A percentile compares a stretch with the other conserved stretches of the same genome.
These are phyloP conservation scores for Diadumene lineata DNA, from an alignment of 92 coral and sea anemone genomes.

Conservation along the genomic window DNA sequence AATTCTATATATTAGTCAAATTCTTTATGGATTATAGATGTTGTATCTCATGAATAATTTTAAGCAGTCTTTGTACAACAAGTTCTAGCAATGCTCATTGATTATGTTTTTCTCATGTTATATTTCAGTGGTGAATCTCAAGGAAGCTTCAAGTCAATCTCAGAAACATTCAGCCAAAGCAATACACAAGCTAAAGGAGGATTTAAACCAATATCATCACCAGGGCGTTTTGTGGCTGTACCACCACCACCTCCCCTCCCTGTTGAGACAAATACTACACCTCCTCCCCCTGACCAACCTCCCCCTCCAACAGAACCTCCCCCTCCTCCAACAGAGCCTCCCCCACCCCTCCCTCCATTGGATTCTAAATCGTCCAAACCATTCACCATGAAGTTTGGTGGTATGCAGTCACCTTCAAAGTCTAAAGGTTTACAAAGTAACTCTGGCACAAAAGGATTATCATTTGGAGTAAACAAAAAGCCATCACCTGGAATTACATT, in stretches of 20 bases:
- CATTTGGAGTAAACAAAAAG: conserved; percentile 74
- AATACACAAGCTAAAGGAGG: conserved; percentile 55
- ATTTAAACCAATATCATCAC: conserved; percentile 63
- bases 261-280: conserved; percentile 25
- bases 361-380: conserved; percentile 55
- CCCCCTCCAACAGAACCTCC: conserved; percentile 32
- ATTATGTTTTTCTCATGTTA: no score
- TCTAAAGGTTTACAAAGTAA: conserved; percentile 10
- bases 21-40: no score
- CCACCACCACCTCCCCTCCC: conserved; percentile 61
- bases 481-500: conserved; percentile 50
- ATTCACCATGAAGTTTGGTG: conserved; percentile 71
- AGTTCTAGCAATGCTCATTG: no score
- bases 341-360: conserved; percentile 63
- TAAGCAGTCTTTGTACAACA: no score
- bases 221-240: conserved; percentile 57
- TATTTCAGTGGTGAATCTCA: conserved; percentile 23
- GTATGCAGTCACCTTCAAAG: conserved; percentile 14
- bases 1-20: no score
- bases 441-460: conserved; percentile 48
- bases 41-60: no score
- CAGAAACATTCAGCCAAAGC: conserved; percentile 33
- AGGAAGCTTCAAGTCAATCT: conserved; percentile 32
- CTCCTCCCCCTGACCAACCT: conserved; percentile 46
- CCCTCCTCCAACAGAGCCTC: conserved; percentile 70